Evolutionary conservation across 1,140 invertebrate species (phyloP), one percentile per base, ranked within the genome.

Genomic region (Microvelia longipes): DNA sequence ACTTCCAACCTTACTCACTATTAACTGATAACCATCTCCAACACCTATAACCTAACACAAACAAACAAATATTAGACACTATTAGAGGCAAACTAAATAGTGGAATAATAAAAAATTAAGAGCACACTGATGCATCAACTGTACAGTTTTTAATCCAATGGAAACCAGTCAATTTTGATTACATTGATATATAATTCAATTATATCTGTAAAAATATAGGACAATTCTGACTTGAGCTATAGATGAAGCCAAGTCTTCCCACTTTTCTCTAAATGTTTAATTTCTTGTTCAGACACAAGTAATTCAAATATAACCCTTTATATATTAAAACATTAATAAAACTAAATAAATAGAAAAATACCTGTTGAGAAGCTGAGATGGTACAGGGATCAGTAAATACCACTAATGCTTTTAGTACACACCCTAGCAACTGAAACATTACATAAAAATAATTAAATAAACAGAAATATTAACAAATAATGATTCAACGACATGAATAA

Each of bases 21-120:
- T 72, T 28, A 30, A 26, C 11, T 26, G 28, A 30, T 72, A 72
- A 25, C 71, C 71, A 1, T 62, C 35, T n/a, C 71, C 71, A 28
- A 13, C 19, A 0, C 71, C 71, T 27, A 1, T 28, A 35, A 69
- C 68, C 68, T 70, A 69, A 2, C 27, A 60, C 15, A 2, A 63
- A 61, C 14, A 68, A 60, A 60, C 19, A 60, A 11, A 60, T 19
- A 60, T 60, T 60, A 60, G 19, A 11, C 11, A 60, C 35, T 19
- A 60, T 60, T 11, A 11, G 11, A 11, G 19, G 11, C 35, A 11
- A 11, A 11, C 35, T 60, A 11, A 11, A 60, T 19, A 60, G 11
- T 60, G 11, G 19, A 60, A 60, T 11, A 60, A 60, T 60, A 11
- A 11, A 11, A 60, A 60, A 11, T 19, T 11, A 60, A 11, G 19